Conservation (phyloP, 2,113 vertebrate species). For the Delphinapterus leucas region DNA sequence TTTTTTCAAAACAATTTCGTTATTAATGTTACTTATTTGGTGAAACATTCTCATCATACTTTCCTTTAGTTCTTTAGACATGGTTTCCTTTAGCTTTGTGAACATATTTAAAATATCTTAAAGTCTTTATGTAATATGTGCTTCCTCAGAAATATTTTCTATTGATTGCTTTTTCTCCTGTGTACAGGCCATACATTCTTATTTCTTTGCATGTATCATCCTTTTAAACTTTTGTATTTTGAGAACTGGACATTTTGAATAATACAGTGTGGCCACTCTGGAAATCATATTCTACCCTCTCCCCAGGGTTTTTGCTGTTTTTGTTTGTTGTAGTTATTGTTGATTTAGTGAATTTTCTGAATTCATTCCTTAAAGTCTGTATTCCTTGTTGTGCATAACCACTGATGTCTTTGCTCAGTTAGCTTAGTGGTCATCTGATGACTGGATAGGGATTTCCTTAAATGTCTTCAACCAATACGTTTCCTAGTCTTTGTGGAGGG, state of each 20-base stretch:
- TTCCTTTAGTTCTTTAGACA: conserved; percentile 7
- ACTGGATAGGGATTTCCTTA: conserved; percentile 25
- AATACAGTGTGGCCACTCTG: neutral
- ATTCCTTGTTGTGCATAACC: neutral
- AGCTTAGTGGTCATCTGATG: neutral
- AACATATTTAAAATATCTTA: conserved; percentile 3
- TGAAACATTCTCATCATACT: neutral
- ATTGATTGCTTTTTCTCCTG: neutral
- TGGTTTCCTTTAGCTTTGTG: neutral
- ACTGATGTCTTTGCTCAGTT: neutral
- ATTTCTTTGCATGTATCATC: neutral
- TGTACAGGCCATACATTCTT: neutral
- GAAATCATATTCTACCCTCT: neutral
- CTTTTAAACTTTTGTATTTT: neutral
- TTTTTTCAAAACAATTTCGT: neutral
- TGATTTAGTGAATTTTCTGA: conserved; percentile 27
- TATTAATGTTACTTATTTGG: neutral
- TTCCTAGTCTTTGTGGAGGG: neutral
- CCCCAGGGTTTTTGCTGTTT: neutral
- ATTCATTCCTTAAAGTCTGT: neutral
- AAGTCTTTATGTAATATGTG: neutral
- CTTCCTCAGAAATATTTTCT: neutral
- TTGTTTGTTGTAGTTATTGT: neutral
- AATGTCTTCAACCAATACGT: neutral
- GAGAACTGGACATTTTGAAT: neutral